Percentiles rank a stretch among this genome's conserved stretches.
Conservation (phyloP, 1,140 invertebrate species). For the Papilio polyxenes region DNA sequence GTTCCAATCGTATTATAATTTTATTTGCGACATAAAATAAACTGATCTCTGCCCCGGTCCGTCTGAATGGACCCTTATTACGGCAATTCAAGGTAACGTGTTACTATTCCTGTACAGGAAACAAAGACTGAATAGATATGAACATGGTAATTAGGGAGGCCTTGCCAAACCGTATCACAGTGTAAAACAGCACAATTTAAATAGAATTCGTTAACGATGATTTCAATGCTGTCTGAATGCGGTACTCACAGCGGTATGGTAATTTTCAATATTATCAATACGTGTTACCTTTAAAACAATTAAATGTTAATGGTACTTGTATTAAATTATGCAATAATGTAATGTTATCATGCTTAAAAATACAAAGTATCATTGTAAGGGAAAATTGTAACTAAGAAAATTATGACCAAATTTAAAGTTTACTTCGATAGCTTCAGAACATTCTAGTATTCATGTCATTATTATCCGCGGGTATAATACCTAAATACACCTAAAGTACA, state of each 20-base stretch:
- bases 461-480: too few species aligned
- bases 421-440: not conserved
- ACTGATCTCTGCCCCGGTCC: too few species aligned
- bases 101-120: conserved; percentile 72
- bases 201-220: conserved; percentile 58
- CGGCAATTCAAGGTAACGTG: conserved; percentile 58
- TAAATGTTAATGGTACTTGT: conserved; percentile 2
- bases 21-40: too few species aligned
- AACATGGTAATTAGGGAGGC: conserved; percentile 73
- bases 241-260: conserved; percentile 40
- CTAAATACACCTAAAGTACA: too few species aligned
- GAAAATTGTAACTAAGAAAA: not conserved
- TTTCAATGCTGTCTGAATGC: conserved; percentile 49
- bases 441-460: not conserved
- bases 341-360: not conserved
- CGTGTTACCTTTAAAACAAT: conserved; percentile 26
- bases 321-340: not conserved
- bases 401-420: not conserved
- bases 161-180: conserved; percentile 77
- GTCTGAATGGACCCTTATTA: not conserved
- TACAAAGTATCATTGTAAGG: not conserved
- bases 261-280: conserved; percentile 39
- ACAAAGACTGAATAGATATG: conserved; percentile 74
- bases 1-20: too few species aligned
- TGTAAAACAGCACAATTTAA: conserved; percentile 74